These are phyloP conservation scores for Tragelaphus imberbis DNA, from an alignment of 2,113 vertebrate genomes.

Conservation along the genomic window DNA sequence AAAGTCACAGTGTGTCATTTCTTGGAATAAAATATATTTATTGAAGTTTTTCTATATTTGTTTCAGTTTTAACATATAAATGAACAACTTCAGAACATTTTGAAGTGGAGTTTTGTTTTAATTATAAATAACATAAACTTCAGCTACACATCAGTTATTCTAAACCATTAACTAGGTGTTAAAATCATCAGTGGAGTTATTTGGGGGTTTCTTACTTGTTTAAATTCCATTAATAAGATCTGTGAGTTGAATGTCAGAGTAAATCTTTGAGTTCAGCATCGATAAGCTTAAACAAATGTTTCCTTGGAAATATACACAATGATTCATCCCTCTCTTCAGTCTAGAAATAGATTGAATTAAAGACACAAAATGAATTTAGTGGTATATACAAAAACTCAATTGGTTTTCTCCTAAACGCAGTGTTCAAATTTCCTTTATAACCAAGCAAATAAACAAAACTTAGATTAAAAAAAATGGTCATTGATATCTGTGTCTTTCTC, in stretches of 20 bases:
- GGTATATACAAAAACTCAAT: neutral
- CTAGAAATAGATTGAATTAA: conserved; percentile 41
- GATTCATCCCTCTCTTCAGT: conserved; percentile 7
- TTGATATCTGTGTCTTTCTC: neutral
- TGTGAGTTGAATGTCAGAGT: conserved; percentile 52
- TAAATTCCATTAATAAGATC: conserved; percentile 86
- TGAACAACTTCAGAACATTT: conserved; percentile 74
- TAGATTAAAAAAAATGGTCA: neutral
- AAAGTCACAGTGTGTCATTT: conserved; percentile 82
- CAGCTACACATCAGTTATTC: conserved; percentile 65
- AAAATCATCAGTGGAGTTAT: conserved; percentile 78
- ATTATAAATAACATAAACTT: conserved; percentile 75
- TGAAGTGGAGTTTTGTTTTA: conserved; percentile 75
- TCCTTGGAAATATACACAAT: conserved; percentile 37
- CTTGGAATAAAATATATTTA: conserved; percentile 81
- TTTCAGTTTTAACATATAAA: conserved; percentile 76
- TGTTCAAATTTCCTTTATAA: neutral
- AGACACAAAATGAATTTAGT: conserved; percentile 51
- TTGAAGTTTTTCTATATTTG: conserved; percentile 81
- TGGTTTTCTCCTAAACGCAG: neutral
- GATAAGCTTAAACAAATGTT: conserved; percentile 57
- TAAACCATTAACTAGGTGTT: conserved; percentile 76
- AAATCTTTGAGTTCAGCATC: conserved; percentile 69
- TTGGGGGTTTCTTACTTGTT: conserved; percentile 83
- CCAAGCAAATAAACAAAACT: neutral